Base-by-base conservation (phyloP, 2,797 vertebrate species). In the Myotis daubentonii region DNA sequence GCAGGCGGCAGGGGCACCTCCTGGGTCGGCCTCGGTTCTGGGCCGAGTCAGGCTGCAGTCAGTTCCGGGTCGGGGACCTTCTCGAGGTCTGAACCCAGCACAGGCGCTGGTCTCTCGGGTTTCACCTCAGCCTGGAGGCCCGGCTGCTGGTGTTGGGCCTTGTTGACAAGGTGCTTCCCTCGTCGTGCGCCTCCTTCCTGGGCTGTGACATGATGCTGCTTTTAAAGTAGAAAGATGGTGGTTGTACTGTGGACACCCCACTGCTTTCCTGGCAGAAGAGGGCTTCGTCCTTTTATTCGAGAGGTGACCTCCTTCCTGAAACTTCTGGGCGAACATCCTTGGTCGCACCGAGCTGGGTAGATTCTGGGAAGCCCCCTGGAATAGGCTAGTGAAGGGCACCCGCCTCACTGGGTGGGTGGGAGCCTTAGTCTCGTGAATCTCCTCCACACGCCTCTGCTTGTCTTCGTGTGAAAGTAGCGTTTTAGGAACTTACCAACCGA, bases 1-100 rank as follows among this genome's bases (percentile, higher is more conserved):
- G 0, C 6, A 11, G 41, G 38, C 6, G 2, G n/a, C 20, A 0
- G 0, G 0, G 28, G 28, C 0, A 8, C 17, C 5, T 8, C 15
- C 28, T 30, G 60, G 2, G 13, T 6, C 28, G 16, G 13, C 25
- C 60, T n/a, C 60, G 6, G 60, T 30, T n/a, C 60, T 62, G 17
- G 71, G 28, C 33, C 10, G 0, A 51, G 12, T 0, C 53, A 4
- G 65, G 41, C n/a, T 19, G n/a, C n/a, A 20, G 65, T 19, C 65
- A 4, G 16, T 33, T 33, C 65, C 7, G 3, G 33, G n/a, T 28
- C 5, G 12, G 25, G 57, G 57, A 60, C 25, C 57, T 28, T 13
- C 57, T 57, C 1, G 4, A 5, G 22, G 25, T 28, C 57, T 60
- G 65, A 33, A 33, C 41, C 22, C 70, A 36, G 62, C 5, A 1